Evolutionary conservation across 2,888 invertebrate species (phyloP).

Genomic region (Drosophila prostipennis): DNA sequence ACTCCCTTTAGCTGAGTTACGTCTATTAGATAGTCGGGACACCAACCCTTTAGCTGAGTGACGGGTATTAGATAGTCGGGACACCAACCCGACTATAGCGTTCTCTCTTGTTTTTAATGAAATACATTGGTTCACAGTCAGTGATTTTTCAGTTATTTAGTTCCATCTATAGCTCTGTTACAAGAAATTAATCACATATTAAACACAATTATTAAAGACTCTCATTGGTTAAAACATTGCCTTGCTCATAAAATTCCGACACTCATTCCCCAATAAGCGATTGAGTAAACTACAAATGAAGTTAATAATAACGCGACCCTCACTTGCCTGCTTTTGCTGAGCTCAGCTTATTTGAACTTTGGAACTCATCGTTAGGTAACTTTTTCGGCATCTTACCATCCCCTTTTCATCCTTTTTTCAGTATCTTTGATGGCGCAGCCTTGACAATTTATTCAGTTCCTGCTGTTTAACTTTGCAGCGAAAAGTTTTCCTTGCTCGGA

Average conservation of each 20-base stretch:
- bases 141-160: too few relatives aligned
- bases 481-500: constrained; percentile 42
- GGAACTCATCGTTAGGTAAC: constrained; percentile 32
- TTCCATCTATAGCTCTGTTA: too few relatives aligned
- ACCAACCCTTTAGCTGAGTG: too few relatives aligned
- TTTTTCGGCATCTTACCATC: constrained; percentile 23
- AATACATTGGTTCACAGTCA: too few relatives aligned
- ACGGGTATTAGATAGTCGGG: too few relatives aligned
- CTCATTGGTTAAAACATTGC: background rate
- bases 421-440: constrained; percentile 42
- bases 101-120: too few relatives aligned
- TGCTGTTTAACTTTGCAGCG: constrained; percentile 41
- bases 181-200: too few relatives aligned
- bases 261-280: constrained; percentile 10
- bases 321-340: constrained; percentile 15
- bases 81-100: too few relatives aligned
- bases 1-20: too few relatives aligned
- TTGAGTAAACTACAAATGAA: constrained; percentile 22
- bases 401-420: background rate
- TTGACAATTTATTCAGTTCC: constrained; percentile 43
- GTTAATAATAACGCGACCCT: constrained; percentile 25
- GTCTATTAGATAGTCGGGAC: too few relatives aligned
- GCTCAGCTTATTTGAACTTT: constrained; percentile 34
- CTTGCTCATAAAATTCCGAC: background rate
- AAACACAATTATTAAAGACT: background rate